Evolutionary conservation across 2,888 invertebrate species (phyloP), one percentile per base, ranked within the genome.

Genomic region (Cephus spinipes): DNA sequence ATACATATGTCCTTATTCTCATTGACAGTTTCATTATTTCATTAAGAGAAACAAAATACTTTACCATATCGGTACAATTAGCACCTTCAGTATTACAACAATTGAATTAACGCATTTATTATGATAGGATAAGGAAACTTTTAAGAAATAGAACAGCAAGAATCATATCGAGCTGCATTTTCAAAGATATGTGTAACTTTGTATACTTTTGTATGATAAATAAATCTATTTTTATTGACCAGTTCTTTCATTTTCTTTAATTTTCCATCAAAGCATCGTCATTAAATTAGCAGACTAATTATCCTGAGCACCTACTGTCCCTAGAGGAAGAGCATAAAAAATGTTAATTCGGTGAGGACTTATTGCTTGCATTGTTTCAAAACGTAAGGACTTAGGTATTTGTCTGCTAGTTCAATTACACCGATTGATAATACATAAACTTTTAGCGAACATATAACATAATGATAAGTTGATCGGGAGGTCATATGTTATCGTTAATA

Each of bases 401-500:
- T 23, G 23, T 55, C 55, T 55, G 55, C 55, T 6, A 55, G 23
- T 55, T 55, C 55, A 55, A 55, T 23, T 55, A 55, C 55, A 55
- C 55, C 15, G 9, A 55, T 23, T 55, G 55, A 55, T 9, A 23
- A 55, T 55, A 55, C 55, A 55, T 55, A 55, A 55, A 55, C 55
- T 23, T 55, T 55, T 55, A 55, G 23, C 55, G 55, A 55, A 55
- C 55, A 55, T 55, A 23, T 55, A 55, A 55, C 23, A 9, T 55
- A 55, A 23, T 55, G 55, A 55, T 55, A 55, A 15, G 55, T 55
- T 6, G 55, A 55, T 55, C 55, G 23, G 68, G 75, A 33, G 68
- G 75, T 36, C 74, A 68, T 68, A 30, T 79, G 12, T 36, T 55
- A 55, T 55, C 23, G 55, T 55, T 55, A 55, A 55, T 55, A 55